Base-by-base conservation (phyloP, 2,888 invertebrate genomes). In the Agrochola circellaris region DNA sequence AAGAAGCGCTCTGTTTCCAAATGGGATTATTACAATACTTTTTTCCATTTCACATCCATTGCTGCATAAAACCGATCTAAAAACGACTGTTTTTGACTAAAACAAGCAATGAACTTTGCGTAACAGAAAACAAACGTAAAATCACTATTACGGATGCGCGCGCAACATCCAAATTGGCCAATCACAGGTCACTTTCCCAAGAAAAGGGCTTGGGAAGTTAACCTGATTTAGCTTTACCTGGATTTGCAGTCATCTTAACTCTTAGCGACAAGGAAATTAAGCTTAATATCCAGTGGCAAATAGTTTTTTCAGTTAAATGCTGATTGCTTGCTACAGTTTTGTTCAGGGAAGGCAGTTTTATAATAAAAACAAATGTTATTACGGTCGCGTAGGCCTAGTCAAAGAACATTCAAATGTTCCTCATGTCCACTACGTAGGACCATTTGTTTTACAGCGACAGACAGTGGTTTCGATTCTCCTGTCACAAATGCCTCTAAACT, bases 101-200 rank as follows among this genome's bases (percentile, higher is more conserved):
- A 82, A 48, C 45, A 20, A 72, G 83, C 83, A 80, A 83, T 81
- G 88, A 58, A 83, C 2, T 38, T 11, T 20, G 48, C 23, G 11
- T 54, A 64, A 56, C 8, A 60, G n/a, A 42, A 51, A 75, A 72
- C 61, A 30, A 42, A 68, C 82, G 2, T 11, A 1, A 30, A 38
- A 66, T 71, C 20, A 56, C 48, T 73, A 68, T 65, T 51, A 67
- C 45, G 79, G 65, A 77, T 93, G 93, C 93, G 93, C 93, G 93
- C 93, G 93, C 93, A 93, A 77, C 83, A 66, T 70, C 65, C 67
- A 88, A 87, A 89, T 90, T 89, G 84, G 91, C 93, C 93, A 93
- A 93, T 93, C 91, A 88, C 83, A 87, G 87, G 83, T 83, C 82
- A 88, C 78, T 84, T 89, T 86, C 67, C 77, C 77, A 88, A 90